Base-by-base conservation (phyloP, 1,140 invertebrate genomes). In the Drosophila jambulina region DNA sequence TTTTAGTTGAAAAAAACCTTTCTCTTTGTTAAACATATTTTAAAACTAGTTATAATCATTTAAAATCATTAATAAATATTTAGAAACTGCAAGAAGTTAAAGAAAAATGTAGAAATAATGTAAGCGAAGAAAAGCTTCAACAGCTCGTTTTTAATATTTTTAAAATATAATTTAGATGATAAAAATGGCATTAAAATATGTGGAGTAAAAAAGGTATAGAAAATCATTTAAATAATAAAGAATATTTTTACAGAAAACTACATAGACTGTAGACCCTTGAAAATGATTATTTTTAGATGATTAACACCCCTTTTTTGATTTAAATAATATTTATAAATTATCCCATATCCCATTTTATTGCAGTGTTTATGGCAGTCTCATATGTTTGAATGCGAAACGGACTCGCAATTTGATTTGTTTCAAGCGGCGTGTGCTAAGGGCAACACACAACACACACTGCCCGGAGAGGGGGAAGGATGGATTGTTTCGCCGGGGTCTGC, bases 341-440 rank as follows among this genome's bases (percentile, higher is more conserved):
- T 21, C n/a, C n/a, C 5, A 1, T 1, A 5, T 1, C 43, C 7
- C 23, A 5, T 57, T 57, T 59, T 46, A 34, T 23, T 25, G 19
- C 32, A 60, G 43, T 60, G 64, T 65, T 43, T 42, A 17, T 61
- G 45, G 27, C 54, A 45, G 25, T 38, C 34, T 27, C 72, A 75
- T 38, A 74, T 75, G 34, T 56, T 75, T 75, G 51, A 65, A 54
- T 32, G 21, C 51, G 15, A 65, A 75, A 75, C 64, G 74, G 56
- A 79, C 76, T 72, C 51, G 54, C 67, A 74, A 86, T 86, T 88
- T 88, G 77, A 88, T 87, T 88, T 87, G 83, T 80, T 87, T 87
- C 71, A 82, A 82, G 70, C 64, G 51, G 53, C 62, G 34, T 38
- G 40, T 63, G 53, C 53, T 56, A 38, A 38, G 34, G 53, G 53